phyloP scores from a whole-genome alignment of 2,113 vertebrate genomes.

The Cyprinus carpio region DNA sequence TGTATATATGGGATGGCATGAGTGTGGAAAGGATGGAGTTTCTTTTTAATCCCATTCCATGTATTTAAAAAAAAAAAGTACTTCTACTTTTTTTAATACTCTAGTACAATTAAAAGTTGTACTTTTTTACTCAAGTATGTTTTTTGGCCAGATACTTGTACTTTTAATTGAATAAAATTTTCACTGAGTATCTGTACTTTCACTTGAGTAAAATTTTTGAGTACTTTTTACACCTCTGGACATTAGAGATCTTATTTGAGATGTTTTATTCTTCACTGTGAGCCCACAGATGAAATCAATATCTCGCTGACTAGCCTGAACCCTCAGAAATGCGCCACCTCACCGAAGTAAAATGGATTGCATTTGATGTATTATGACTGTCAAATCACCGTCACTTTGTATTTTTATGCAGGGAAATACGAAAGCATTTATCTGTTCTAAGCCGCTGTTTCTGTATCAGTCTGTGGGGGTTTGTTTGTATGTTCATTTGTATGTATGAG shows the following conservation, averaged over 20 bases:
- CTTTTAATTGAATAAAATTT: too few relatives aligned
- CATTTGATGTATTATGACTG: neutral
- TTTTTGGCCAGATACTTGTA: too few relatives aligned
- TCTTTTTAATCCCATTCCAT: too few relatives aligned
- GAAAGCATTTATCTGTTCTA: neutral
- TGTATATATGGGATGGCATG: too few relatives aligned
- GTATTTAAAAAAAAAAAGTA: too few relatives aligned
- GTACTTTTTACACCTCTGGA: too few relatives aligned
- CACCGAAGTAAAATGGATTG: neutral
- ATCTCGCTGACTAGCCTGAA: neutral
- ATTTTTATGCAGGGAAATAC: neutral
- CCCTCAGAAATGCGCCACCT: neutral
- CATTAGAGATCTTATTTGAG: neutral
- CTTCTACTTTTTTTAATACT: too few relatives aligned
- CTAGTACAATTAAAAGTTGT: too few relatives aligned
- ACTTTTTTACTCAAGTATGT: too few relatives aligned
- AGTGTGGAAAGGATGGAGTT: too few relatives aligned
- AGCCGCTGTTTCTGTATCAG: neutral
- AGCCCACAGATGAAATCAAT: neutral
- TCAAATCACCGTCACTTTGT: neutral
- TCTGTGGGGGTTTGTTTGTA: neutral
- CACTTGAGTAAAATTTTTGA: too few relatives aligned
- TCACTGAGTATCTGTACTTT: too few relatives aligned
- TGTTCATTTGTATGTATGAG: constrained; percentile 40
- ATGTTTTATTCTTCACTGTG: neutral